Conservation (phyloP, 2,797 vertebrate species). For the Sorex maritimensis region DNA sequence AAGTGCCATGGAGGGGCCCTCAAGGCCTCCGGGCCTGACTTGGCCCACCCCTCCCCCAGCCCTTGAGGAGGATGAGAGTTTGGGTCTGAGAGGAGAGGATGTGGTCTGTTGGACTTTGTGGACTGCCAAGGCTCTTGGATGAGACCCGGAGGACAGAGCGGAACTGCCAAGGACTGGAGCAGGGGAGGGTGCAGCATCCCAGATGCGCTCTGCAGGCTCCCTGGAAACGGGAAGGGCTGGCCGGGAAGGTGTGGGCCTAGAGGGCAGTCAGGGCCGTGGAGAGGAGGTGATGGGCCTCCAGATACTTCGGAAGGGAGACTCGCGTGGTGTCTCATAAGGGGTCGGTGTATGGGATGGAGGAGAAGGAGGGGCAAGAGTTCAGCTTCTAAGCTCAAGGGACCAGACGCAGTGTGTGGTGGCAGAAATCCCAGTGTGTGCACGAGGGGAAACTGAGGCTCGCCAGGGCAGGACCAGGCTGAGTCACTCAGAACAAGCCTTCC, state of each 20-base stretch:
- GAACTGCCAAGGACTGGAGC: slow-evolving; percentile 2
- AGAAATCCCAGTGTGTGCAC: neutral
- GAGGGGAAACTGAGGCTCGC: slow-evolving; percentile 34
- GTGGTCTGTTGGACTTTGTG: slow-evolving; percentile 31
- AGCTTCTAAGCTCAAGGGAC: too few species aligned
- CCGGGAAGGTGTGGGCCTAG: neutral
- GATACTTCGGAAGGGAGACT: neutral
- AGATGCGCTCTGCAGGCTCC: neutral
- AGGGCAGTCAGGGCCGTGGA: neutral
- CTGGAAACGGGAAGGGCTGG: neutral
- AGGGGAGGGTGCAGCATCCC: neutral
- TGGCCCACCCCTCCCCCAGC: neutral
- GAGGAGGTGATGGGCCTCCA: neutral
- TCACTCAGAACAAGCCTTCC: slow-evolving; percentile 7
- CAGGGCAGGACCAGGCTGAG: neutral
- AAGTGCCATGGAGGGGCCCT: neutral
- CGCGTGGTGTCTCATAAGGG: neutral
- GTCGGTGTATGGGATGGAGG: neutral
- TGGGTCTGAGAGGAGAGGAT: slow-evolving; percentile 50
- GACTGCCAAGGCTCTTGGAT: slow-evolving; percentile 48
- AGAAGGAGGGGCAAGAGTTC: neutral
- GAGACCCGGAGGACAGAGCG: neutral
- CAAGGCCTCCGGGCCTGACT: slow-evolving; percentile 8
- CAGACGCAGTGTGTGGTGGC: neutral
- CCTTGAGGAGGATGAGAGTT: slow-evolving; percentile 21